These are phyloP conservation scores for Lasioglossum malachurum DNA, from an alignment of 2,888 invertebrate species.

Conservation along the genomic window DNA sequence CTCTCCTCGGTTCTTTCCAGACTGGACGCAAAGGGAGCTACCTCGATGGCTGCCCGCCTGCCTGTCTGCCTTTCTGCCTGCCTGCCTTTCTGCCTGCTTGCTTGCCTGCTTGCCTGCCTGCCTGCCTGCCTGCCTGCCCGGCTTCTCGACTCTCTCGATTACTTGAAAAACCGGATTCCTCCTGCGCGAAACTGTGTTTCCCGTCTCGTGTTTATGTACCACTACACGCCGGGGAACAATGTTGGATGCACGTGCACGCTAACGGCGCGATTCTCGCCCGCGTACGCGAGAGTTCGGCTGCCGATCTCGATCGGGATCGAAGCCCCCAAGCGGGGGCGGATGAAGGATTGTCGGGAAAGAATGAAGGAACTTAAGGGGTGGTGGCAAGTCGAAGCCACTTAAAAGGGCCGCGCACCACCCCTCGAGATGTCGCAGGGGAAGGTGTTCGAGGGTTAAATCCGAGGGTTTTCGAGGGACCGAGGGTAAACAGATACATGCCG, in stretches of 20 bases:
- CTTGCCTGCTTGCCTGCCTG: constrained; percentile 32
- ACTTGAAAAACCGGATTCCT: constrained; percentile 84
- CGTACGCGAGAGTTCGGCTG: constrained; percentile 9
- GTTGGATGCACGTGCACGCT: constrained; percentile 56
- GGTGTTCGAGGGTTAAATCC: constrained; percentile 75
- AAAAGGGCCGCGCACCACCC: constrained; percentile 70
- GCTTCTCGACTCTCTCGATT: constrained; percentile 78
- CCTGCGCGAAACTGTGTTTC: constrained; percentile 82
- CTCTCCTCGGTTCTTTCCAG: constrained; percentile 63
- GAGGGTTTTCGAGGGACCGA: constrained; percentile 71
- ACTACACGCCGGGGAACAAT: constrained; percentile 66
- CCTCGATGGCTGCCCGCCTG: constrained; percentile 72
- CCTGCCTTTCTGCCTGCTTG: constrained; percentile 27
- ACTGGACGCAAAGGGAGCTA: constrained; percentile 62
- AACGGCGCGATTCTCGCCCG: constrained; percentile 40
- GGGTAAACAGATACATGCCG: constrained; percentile 70
- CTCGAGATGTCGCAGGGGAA: constrained; percentile 64
- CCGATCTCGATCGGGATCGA: constrained; percentile 42
- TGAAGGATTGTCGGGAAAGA: background rate
- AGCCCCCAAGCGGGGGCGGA: constrained; percentile 1
- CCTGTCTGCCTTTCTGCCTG: constrained; percentile 55
- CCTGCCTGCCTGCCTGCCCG: constrained; percentile 61
- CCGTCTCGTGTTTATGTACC: constrained; percentile 79
- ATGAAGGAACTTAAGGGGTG: background rate
- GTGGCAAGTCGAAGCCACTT: constrained; percentile 37